These are phyloP conservation scores for Hipposideros armiger DNA, from an alignment of 2,113 vertebrate species.

Conservation along the genomic window DNA sequence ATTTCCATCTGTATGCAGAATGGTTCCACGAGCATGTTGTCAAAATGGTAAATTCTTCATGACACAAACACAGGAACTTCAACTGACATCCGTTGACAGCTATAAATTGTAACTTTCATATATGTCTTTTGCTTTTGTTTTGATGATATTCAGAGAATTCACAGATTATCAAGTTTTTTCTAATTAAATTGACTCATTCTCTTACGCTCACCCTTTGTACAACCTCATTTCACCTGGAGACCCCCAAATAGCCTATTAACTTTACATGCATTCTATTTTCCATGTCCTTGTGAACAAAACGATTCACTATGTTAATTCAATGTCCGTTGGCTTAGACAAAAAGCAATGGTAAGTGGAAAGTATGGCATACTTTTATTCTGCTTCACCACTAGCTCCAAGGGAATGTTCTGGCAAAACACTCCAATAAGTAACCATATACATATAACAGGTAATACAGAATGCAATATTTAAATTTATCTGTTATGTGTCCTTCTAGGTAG, in stretches of 20 bases:
- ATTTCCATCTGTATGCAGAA: not conserved
- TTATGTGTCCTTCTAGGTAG: not conserved
- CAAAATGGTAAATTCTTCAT: not conserved
- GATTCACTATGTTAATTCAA: not conserved
- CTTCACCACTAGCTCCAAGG: not conserved
- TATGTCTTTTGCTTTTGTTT: not conserved
- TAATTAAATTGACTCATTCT: not conserved
- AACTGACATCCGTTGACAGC: not conserved
- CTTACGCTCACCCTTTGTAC: not conserved
- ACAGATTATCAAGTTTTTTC: not conserved
- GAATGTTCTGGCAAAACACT: not conserved
- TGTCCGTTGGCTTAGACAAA: not conserved
- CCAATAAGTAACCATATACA: not conserved
- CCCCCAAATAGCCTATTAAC: not conserved
- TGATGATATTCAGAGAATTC: not conserved
- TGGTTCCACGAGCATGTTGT: rapidly evolving
- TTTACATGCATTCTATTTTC: not conserved
- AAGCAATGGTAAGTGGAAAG: not conserved
- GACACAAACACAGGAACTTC: not conserved
- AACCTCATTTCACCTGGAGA: not conserved
- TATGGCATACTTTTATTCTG: not conserved
- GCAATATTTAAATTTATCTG: not conserved
- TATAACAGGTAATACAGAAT: not conserved
- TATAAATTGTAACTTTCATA: not conserved
- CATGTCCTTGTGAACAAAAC: not conserved